Evolutionary conservation across 2,797 vertebrate genomes (phyloP), one percentile per base, ranked within the genome.

Genomic region (Coracias cyanogaster): DNA sequence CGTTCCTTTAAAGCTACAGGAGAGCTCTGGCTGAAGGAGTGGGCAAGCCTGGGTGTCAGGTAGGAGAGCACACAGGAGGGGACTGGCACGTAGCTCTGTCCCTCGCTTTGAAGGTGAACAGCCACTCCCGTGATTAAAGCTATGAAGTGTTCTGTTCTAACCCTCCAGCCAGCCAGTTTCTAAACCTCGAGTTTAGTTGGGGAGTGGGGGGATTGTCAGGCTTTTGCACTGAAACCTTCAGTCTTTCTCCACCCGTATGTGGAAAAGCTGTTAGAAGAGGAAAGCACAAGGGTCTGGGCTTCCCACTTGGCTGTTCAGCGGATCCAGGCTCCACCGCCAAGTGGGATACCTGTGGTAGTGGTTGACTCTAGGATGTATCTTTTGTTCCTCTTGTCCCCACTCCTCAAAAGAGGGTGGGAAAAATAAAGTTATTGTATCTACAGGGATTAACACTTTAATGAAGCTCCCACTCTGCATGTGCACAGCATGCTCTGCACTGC

Each of bases 401-500:
- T 15, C 45, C 71, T 74, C 49, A 48, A 5, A 37, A 55, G 28
- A 7, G 8, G 19, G 41, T 28, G 14, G 20, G 7, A 6, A 46
- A 33, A 17, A 18, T 7, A 24, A 18, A 19, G 9, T 26, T 61
- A 5, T 6, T 16, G 15, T 31, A 1, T 12, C 8, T 78, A 26
- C 29, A 70, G 60, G 83, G 51, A 37, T 66, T 62, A 94, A 78
- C 87, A 55, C 60, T 54, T 22, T 61, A 41, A 48, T 41, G 72
- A 82, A 76, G 70, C 77, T 89, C 64, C 29, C 90, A 13, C 71
- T 86, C 86, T 96, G 96, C 96, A 96, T 81, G 94, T 96, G 90
- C 94, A 82, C 95, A 96, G 96, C 93, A 96, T 96, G 95, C 41
- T 82, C 88, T 58, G 77, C 93, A 92, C 95, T 84, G 61, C 9